Evolutionary conservation across 2,113 vertebrate genomes (phyloP).

Genomic region (Bothrops jararaca): DNA sequence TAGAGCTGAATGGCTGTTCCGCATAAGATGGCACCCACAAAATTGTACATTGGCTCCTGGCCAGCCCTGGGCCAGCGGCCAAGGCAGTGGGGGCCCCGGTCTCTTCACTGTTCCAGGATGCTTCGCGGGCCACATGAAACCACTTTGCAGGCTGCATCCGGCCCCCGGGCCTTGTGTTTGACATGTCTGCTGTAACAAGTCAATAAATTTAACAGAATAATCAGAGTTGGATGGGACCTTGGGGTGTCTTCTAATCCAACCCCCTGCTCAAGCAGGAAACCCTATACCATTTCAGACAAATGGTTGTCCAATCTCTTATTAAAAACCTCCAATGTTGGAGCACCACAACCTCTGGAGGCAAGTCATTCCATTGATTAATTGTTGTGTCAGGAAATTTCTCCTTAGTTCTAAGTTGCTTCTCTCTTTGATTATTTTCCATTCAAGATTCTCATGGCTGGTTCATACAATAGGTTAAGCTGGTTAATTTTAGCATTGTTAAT

Average conservation of each 20-base stretch:
- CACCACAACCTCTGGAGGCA: neutral
- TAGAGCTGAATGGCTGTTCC: no score
- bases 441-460: neutral
- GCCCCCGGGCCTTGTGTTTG: no score
- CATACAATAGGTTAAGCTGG: neutral
- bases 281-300: neutral
- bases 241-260: neutral
- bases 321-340: neutral
- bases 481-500: neutral
- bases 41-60: no score
- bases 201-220: neutral
- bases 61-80: no score
- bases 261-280: neutral
- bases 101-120: no score
- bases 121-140: no score
- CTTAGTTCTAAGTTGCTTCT: neutral
- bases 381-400: neutral
- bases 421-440: neutral
- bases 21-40: no score
- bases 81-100: no score
- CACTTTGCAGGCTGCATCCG: no score
- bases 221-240: neutral
- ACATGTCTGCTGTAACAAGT: neutral
- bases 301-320: neutral
- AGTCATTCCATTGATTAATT: neutral